phyloP scores from a whole-genome alignment of 2,113 vertebrate genomes.

The Grus americana region DNA sequence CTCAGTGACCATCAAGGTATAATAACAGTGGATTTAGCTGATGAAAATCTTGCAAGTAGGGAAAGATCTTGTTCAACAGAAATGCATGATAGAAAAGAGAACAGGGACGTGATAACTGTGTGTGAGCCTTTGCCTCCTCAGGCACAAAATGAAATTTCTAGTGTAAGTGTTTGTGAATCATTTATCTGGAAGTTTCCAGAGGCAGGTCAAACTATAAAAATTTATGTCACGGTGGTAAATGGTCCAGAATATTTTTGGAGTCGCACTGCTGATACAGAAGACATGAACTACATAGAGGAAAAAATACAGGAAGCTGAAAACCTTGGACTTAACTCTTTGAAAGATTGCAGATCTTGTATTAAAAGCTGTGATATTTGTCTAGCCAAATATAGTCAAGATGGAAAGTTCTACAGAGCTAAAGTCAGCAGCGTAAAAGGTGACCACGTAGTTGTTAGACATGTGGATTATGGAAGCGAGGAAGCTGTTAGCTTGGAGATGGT shows the following conservation, averaged over 20 bases:
- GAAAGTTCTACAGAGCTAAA: conserved; percentile 83
- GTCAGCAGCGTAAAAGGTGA: conserved; percentile 66
- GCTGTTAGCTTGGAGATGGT: conserved; percentile 67
- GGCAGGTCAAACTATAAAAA: conserved; percentile 73
- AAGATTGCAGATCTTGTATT: not conserved
- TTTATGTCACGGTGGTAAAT: conserved; percentile 73
- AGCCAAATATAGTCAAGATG: conserved; percentile 79
- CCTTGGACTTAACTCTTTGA: not conserved
- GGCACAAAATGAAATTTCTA: not conserved
- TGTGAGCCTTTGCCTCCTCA: not conserved
- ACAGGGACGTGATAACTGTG: not conserved
- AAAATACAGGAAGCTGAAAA: conserved; percentile 71
- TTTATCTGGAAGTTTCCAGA: conserved; percentile 72
- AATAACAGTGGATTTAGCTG: conserved; percentile 66
- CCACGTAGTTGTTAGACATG: conserved; percentile 73
- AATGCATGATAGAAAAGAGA: not conserved
- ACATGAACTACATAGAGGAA: conserved; percentile 74
- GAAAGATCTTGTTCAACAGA: not conserved
- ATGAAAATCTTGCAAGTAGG: not conserved
- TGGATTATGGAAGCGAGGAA: conserved; percentile 89
- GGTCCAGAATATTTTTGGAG: conserved; percentile 89
- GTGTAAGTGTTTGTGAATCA: not conserved
- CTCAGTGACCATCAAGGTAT: conserved; percentile 75
- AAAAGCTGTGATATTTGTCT: conserved; percentile 78
- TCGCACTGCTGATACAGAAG: conserved; percentile 70